phyloP scores from a whole-genome alignment of 2,888 invertebrate genomes.

The Catocala fraxini region DNA sequence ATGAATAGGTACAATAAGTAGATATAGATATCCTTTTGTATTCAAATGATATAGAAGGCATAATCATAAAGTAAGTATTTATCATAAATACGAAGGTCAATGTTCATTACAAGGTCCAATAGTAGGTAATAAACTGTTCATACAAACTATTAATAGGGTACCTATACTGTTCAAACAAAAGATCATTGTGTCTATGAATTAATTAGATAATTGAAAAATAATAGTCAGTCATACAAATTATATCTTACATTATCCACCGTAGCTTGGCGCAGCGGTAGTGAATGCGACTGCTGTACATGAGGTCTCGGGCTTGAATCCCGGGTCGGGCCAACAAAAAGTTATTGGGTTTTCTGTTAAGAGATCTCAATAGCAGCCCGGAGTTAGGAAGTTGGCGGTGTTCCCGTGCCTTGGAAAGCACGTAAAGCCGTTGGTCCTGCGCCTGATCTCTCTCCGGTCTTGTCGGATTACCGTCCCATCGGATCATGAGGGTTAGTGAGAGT shows the following conservation, averaged over 20 bases:
- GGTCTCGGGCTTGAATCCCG: too few relatives aligned
- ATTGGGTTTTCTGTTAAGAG: too few relatives aligned
- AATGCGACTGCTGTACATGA: too few relatives aligned
- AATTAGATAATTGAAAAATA: background rate
- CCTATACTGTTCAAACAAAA: background rate
- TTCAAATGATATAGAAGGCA: background rate
- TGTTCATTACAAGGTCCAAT: background rate
- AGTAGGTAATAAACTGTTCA: background rate
- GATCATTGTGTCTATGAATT: conserved; percentile 1
- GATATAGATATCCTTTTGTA: background rate
- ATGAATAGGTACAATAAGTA: background rate
- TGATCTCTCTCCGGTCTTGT: too few relatives aligned
- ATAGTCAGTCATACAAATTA: background rate
- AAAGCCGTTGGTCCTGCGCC: too few relatives aligned
- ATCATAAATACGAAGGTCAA: background rate
- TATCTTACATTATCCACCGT: background rate
- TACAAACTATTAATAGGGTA: background rate
- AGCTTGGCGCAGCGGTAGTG: too few relatives aligned
- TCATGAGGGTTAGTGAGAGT: too few relatives aligned
- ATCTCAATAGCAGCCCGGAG: too few relatives aligned
- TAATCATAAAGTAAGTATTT: background rate
- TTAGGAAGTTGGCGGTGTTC: too few relatives aligned
- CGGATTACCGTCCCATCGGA: too few relatives aligned
- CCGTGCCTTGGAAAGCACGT: too few relatives aligned
- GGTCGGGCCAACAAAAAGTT: too few relatives aligned